A percentile compares a stretch with the other conserved stretches of the same genome.
Evolutionary conservation across 1,140 invertebrate genomes (phyloP).

Genomic region (Tetramorium parvispinum): DNA sequence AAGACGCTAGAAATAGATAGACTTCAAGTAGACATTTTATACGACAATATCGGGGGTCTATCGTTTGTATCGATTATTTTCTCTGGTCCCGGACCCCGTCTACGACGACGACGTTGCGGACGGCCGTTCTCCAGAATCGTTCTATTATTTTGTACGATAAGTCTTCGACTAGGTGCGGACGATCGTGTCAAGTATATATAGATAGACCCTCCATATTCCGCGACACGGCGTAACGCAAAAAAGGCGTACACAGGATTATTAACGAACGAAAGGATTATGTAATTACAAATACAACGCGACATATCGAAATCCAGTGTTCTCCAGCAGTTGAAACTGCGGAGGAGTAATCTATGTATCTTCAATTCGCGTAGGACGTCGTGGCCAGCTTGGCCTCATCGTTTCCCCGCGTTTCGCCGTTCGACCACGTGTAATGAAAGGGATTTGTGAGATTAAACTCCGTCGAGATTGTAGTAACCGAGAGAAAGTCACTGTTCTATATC

Average conservation of each 20-base stretch:
- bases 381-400: conserved; percentile 50
- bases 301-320: conserved; percentile 79
- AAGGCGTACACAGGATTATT: conserved; percentile 63
- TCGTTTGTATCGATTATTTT: conserved; percentile 36
- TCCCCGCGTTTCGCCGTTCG: conserved; percentile 34
- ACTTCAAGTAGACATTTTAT: conserved; percentile 63
- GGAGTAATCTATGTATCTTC: conserved; percentile 68
- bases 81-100: background rate
- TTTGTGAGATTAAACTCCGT: conserved; percentile 65
- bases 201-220: conserved; percentile 68
- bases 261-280: too few species aligned
- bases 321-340: conserved; percentile 46
- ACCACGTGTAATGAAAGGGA: conserved; percentile 58
- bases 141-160: conserved; percentile 43
- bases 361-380: conserved; percentile 51
- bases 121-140: background rate
- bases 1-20: conserved; percentile 64
- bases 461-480: conserved; percentile 59
- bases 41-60: conserved; percentile 40
- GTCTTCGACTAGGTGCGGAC: background rate
- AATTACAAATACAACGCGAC: conserved; percentile 68
- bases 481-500: conserved; percentile 62
- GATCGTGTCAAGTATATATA: background rate
- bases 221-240: conserved; percentile 37
- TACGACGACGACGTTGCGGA: background rate